phyloP scores from a whole-genome alignment of 2,888 invertebrate species.

The Melipona beecheii region DNA sequence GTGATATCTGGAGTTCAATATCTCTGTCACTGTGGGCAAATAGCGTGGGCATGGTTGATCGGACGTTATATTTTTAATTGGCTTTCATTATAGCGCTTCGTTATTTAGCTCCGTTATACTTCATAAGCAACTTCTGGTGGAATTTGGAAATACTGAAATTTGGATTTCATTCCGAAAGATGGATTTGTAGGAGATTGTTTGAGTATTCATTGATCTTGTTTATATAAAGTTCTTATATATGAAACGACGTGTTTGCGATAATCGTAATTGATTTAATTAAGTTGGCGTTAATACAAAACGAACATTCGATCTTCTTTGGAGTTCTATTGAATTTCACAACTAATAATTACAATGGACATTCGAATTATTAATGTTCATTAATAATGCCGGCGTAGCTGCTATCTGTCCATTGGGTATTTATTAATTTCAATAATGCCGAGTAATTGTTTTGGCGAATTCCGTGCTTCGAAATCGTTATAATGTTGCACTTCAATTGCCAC shows the following conservation, averaged over 20 bases:
- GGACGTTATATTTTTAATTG: neutral
- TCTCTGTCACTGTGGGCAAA: neutral
- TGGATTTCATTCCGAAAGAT: neutral
- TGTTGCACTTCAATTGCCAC: neutral
- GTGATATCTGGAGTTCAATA: neutral
- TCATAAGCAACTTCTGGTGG: neutral
- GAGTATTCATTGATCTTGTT: neutral
- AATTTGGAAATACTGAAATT: neutral
- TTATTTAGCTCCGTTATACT: too few species aligned
- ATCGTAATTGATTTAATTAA: constrained; percentile 25
- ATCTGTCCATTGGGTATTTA: constrained; percentile 12
- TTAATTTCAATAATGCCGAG: constrained; percentile 23
- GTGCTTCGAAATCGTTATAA: constrained; percentile 12
- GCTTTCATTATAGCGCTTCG: neutral
- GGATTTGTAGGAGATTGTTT: neutral
- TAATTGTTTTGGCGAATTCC: constrained; percentile 10
- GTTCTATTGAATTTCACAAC: constrained; percentile 5
- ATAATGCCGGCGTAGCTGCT: constrained; percentile 5
- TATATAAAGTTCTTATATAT: neutral
- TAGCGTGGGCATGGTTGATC: neutral
- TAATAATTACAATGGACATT: constrained; percentile 11
- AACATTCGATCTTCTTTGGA: constrained; percentile 5
- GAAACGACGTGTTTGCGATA: neutral
- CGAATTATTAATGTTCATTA: constrained; percentile 26
- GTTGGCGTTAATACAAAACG: constrained; percentile 6